Evolutionary conservation across 2,113 vertebrate species (phyloP).

Genomic region (Dendropsophus ebraccatus): DNA sequence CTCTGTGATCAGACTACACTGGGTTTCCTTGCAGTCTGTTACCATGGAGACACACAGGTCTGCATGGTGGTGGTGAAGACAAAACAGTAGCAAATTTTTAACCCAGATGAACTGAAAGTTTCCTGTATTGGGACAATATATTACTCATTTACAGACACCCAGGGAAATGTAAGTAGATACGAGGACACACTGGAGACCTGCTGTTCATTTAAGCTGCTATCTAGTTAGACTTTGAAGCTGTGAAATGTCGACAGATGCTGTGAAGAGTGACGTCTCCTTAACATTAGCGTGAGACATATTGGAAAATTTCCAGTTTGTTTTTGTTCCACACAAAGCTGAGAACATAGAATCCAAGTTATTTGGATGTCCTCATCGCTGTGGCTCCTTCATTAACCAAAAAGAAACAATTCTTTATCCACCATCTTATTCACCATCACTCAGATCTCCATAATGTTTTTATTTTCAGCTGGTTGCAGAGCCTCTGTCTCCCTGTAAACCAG

Average conservation of each 20-base stretch:
- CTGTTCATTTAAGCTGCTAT: not conserved
- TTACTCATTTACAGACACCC: not conserved
- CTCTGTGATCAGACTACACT: too few relatives aligned
- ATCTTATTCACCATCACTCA: not conserved
- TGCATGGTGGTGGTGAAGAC: too few relatives aligned
- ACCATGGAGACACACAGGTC: too few relatives aligned
- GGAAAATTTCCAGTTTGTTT: not conserved
- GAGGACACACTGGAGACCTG: not conserved
- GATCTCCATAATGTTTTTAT: not conserved
- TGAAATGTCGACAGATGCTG: not conserved
- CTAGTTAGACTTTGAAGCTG: not conserved
- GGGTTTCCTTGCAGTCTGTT: too few relatives aligned
- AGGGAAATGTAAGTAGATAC: not conserved
- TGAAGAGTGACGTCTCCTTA: not conserved
- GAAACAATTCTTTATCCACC: not conserved
- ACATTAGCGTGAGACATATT: not conserved
- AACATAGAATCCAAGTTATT: not conserved
- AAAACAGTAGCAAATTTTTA: too few relatives aligned
- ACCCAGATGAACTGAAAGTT: too few relatives aligned
- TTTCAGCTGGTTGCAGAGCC: not conserved
- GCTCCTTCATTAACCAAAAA: not conserved
- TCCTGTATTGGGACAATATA: too few relatives aligned
- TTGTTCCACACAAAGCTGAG: not conserved
- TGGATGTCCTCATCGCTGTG: not conserved
- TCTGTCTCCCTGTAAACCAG: not conserved